phyloP scores from a whole-genome alignment of 2,113 vertebrate genomes.

The Paramormyrops kingsleyae region DNA sequence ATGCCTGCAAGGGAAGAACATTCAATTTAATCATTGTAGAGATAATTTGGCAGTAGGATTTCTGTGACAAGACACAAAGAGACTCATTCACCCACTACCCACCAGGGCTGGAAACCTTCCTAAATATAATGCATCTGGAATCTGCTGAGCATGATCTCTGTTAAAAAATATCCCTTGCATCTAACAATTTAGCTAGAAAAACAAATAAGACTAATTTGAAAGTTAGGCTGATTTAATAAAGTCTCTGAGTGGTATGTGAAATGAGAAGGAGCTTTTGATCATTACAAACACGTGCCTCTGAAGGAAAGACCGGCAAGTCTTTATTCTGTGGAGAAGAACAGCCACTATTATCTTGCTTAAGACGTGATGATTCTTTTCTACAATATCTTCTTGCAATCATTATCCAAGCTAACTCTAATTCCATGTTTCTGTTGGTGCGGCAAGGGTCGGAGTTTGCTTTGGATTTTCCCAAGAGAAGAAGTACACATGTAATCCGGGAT shows the following conservation, averaged over 20 bases:
- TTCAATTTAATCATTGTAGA: slow-evolving; percentile 17
- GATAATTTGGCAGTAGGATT: slow-evolving; percentile 12
- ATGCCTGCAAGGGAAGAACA: slow-evolving; percentile 17
- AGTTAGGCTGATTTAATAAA: neutral
- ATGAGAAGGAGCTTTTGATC: neutral
- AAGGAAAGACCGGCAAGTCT: neutral
- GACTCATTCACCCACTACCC: neutral
- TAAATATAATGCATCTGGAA: neutral
- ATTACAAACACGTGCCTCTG: neutral
- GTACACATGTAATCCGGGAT: neutral
- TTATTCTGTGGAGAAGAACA: neutral
- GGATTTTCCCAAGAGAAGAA: neutral
- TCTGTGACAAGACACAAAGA: slow-evolving; percentile 14
- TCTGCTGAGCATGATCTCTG: neutral
- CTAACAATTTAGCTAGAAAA: neutral
- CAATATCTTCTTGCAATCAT: neutral
- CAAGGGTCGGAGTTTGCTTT: neutral
- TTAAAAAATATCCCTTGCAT: neutral
- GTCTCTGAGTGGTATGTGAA: neutral
- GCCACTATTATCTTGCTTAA: neutral
- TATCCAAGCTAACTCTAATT: neutral
- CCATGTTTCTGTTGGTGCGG: neutral
- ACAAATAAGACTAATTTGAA: neutral
- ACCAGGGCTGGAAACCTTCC: neutral
- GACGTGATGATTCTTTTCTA: neutral